These are phyloP conservation scores for Bos taurus DNA, from an alignment of 2,113 vertebrate genomes.

Conservation along the genomic window DNA sequence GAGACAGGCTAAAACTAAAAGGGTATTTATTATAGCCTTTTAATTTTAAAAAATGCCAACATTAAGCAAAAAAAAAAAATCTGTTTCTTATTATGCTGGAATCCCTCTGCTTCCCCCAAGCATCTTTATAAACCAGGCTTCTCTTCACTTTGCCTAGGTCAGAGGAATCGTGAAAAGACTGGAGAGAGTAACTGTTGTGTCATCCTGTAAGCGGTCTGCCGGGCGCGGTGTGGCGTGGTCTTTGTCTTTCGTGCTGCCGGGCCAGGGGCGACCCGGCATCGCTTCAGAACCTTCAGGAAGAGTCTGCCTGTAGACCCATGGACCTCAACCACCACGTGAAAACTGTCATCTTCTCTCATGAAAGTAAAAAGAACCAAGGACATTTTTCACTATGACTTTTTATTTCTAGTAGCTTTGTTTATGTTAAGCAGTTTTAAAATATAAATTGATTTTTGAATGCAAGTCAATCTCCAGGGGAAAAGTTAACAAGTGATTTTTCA, in stretches of 20 bases:
- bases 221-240: slow-evolving; percentile 83
- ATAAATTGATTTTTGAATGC: slow-evolving; percentile 72
- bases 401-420: slow-evolving; percentile 74
- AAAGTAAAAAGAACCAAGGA: slow-evolving; percentile 75
- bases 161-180: slow-evolving; percentile 98
- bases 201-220: slow-evolving; percentile 91
- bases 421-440: slow-evolving; percentile 75
- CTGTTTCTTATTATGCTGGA: not conserved
- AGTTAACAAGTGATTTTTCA: slow-evolving; percentile 70
- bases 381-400: slow-evolving; percentile 69
- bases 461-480: slow-evolving; percentile 73
- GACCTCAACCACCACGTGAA: slow-evolving; percentile 78
- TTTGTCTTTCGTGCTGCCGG: slow-evolving; percentile 87
- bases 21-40: not conserved
- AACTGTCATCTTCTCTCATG: slow-evolving; percentile 73
- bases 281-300: slow-evolving; percentile 80
- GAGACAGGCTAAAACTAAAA: not conserved
- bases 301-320: slow-evolving; percentile 79
- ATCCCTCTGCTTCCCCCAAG: not conserved
- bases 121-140: slow-evolving; percentile 24
- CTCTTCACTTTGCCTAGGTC: slow-evolving; percentile 84
- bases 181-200: slow-evolving; percentile 99
- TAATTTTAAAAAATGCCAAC: not conserved
- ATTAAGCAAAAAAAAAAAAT: not conserved
- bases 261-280: slow-evolving; percentile 79